phyloP scores from a whole-genome alignment of 1,140 invertebrate genomes.

The Formica selysi region DNA sequence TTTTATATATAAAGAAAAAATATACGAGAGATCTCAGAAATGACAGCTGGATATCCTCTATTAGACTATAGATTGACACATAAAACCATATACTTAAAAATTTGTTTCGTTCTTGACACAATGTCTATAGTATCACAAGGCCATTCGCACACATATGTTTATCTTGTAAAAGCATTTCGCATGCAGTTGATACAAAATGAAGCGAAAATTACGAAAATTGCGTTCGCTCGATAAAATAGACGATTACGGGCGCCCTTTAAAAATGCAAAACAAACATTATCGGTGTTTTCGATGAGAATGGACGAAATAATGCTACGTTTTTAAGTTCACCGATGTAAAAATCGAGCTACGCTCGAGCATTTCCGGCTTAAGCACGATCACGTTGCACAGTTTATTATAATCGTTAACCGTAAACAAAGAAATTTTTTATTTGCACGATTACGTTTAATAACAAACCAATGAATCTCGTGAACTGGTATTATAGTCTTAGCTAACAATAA shows the following conservation, averaged over 20 bases:
- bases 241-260: neutral
- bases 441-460: neutral
- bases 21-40: too few species aligned
- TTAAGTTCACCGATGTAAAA: neutral
- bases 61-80: too few species aligned
- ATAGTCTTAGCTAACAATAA: neutral
- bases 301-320: conserved; percentile 4
- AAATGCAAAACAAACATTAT: conserved; percentile 5
- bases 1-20: too few species aligned
- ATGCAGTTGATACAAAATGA: too few species aligned
- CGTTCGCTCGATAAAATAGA: too few species aligned
- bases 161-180: too few species aligned
- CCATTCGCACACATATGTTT: too few species aligned
- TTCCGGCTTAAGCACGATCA: neutral
- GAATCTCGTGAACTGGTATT: neutral
- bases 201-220: too few species aligned
- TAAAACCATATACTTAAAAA: too few species aligned
- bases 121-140: too few species aligned
- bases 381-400: conserved; percentile 24
- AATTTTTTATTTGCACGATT: conserved; percentile 23
- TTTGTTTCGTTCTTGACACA: too few species aligned
- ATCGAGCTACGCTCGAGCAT: neutral
- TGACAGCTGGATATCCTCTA: too few species aligned
- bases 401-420: neutral
- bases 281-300: neutral